phyloP scores from a whole-genome alignment of 2,113 vertebrate species.

The Hystrix brachyura region DNA sequence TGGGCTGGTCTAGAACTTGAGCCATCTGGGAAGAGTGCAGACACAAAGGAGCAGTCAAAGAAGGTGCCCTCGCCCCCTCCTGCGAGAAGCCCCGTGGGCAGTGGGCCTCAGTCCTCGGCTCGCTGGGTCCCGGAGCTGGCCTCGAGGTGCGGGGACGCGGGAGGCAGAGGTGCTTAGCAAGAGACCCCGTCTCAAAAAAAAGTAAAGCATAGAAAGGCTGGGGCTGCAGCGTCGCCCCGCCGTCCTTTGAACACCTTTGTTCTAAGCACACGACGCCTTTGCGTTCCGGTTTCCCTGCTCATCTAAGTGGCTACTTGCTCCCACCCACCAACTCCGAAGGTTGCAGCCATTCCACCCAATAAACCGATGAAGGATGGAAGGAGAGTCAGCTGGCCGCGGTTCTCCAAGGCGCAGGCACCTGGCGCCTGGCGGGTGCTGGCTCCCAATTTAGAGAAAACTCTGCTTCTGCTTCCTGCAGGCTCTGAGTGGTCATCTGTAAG shows the following conservation, averaged over 20 bases:
- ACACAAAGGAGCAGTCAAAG: not conserved
- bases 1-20: not conserved
- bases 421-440: not conserved
- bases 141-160: fast-evolving
- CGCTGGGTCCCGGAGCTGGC: not conserved
- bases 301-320: not conserved
- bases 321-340: not conserved
- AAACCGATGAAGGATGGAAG: not conserved
- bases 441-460: not conserved
- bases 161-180: not conserved
- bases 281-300: not conserved
- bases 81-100: not conserved
- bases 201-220: no score
- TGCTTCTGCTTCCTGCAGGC: not conserved
- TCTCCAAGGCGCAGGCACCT: not conserved
- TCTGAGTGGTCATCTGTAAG: not conserved
- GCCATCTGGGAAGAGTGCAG: not conserved
- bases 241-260: not conserved
- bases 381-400: not conserved
- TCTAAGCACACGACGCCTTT: not conserved
- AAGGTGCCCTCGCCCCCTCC: not conserved
- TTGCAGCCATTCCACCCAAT: not conserved
- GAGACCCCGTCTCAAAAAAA: not conserved
- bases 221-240: not conserved
- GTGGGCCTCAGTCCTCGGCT: no score